Conservation (phyloP, 2,113 vertebrate genomes). For the Garra rufa region DNA sequence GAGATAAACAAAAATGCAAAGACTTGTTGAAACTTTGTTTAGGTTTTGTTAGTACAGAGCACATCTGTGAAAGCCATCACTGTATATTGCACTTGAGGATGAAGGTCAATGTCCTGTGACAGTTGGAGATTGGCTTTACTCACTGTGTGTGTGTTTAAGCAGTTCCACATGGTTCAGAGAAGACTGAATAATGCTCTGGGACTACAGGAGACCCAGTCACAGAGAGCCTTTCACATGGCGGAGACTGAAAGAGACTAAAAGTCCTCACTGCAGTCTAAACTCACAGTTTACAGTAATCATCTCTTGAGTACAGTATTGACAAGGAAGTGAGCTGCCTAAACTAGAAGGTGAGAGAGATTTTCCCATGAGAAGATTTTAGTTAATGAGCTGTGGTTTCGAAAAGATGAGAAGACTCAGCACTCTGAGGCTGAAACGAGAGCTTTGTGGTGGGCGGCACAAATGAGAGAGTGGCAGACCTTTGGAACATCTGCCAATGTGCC, state of each 20-base stretch:
- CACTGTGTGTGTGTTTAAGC: slow-evolving; percentile 68
- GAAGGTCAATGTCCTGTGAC: slow-evolving; percentile 82
- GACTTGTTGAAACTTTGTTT: slow-evolving; percentile 46
- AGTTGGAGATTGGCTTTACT: slow-evolving; percentile 74
- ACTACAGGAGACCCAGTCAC: slow-evolving; percentile 37
- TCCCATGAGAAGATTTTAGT: slow-evolving; percentile 42
- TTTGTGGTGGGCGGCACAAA: slow-evolving; percentile 46
- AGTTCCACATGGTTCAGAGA: slow-evolving; percentile 72
- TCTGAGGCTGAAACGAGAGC: slow-evolving; percentile 31
- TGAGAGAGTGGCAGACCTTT: slow-evolving; percentile 40
- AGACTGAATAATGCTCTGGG: slow-evolving; percentile 50
- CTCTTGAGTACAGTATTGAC: background rate
- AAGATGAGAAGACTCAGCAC: slow-evolving; percentile 19
- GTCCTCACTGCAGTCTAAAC: background rate
- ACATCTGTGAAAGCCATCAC: slow-evolving; percentile 79
- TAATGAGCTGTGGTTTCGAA: background rate
- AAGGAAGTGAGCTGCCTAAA: background rate
- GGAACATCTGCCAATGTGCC: slow-evolving; percentile 45
- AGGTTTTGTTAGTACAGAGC: slow-evolving; percentile 54
- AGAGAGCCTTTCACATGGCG: slow-evolving; percentile 22
- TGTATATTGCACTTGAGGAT: slow-evolving; percentile 70
- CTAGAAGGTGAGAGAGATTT: slow-evolving; percentile 24
- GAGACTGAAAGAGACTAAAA: slow-evolving; percentile 15
- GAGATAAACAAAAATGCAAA: slow-evolving; percentile 11
- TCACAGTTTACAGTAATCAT: background rate